A percentile compares a stretch with the other conserved stretches of the same genome.
These are phyloP conservation scores for Strix occidentalis DNA, from an alignment of 2,797 vertebrate genomes.

Conservation along the genomic window DNA sequence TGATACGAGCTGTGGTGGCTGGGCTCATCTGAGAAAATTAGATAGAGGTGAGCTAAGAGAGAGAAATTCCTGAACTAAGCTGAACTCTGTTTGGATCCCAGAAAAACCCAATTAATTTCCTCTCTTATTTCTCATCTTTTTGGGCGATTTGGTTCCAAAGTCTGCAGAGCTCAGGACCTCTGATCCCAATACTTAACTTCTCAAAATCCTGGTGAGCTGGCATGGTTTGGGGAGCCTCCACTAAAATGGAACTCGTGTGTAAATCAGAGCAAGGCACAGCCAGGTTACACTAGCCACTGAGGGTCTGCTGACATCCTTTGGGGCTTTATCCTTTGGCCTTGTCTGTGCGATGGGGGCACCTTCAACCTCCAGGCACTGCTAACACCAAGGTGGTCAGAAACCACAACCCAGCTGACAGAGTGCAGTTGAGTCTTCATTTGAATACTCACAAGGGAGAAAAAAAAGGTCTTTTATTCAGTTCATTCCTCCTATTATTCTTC, in stretches of 20 bases:
- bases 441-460: not conserved
- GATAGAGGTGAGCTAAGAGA: slow-evolving; percentile 2
- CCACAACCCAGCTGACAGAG: not conserved
- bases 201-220: not conserved
- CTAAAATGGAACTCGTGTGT: not conserved
- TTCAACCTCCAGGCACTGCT: not conserved
- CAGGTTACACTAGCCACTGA: not conserved
- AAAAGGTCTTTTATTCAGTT: slow-evolving; percentile 13
- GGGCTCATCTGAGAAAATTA: slow-evolving; percentile 32
- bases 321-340: not conserved
- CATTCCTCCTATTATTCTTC: slow-evolving; percentile 33
- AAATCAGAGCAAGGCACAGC: not conserved
- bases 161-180: not conserved
- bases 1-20: slow-evolving; percentile 34
- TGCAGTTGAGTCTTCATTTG: slow-evolving; percentile 17
- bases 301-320: not conserved
- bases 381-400: not conserved
- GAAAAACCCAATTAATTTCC: not conserved
- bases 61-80: not conserved
- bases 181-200: not conserved
- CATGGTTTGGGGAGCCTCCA: not conserved
- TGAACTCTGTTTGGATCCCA: not conserved
- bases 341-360: not conserved
- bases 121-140: not conserved
- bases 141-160: not conserved